These are phyloP conservation scores for Phoebastria nigripes DNA, from an alignment of 2,797 vertebrate species.

Conservation along the genomic window DNA sequence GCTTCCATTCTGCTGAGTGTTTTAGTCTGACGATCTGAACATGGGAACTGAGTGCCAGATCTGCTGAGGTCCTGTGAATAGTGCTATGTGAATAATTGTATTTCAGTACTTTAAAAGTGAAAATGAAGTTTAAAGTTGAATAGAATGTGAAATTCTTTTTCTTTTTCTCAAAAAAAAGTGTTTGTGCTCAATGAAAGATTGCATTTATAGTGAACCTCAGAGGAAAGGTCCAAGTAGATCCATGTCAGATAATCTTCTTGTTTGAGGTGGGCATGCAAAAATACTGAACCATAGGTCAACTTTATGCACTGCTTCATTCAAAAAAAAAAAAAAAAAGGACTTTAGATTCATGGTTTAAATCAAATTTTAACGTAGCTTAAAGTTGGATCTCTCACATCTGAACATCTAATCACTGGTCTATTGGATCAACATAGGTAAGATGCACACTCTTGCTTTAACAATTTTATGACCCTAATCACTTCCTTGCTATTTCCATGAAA, in stretches of 20 bases:
- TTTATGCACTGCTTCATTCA: neutral
- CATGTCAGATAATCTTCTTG: neutral
- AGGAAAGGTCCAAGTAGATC: neutral
- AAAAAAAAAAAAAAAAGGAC: neutral
- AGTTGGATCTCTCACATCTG: neutral
- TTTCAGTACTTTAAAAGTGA: neutral
- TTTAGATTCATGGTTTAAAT: neutral
- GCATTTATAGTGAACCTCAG: neutral
- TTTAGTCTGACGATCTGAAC: neutral
- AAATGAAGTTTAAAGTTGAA: neutral
- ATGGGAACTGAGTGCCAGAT: neutral
- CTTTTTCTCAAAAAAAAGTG: neutral
- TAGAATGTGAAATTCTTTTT: neutral
- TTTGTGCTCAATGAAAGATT: neutral
- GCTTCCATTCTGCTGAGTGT: conserved; percentile 13
- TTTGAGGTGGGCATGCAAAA: neutral
- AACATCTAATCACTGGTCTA: neutral
- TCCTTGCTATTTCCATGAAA: neutral
- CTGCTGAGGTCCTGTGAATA: neutral
- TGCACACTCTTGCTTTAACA: neutral
- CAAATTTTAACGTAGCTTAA: neutral
- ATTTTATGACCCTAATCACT: neutral
- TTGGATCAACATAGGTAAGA: neutral
- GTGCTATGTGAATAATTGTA: neutral
- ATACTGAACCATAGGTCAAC: neutral